Evolutionary conservation across 2,888 invertebrate genomes (phyloP), one percentile per base, ranked within the genome.

Genomic region (Drosophila parthenogenetica): DNA sequence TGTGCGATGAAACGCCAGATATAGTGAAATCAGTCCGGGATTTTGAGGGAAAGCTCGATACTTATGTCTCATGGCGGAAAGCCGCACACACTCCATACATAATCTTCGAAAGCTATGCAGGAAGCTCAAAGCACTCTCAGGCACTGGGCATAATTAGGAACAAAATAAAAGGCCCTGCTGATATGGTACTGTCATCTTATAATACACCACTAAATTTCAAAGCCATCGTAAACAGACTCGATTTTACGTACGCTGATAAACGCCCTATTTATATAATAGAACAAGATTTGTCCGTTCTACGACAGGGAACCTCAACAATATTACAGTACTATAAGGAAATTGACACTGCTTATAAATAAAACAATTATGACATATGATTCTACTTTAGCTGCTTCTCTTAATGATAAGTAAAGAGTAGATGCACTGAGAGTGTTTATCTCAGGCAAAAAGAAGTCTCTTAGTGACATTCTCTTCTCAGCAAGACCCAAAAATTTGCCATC

Each of bases 181-280:
- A 55, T 22, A 50, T 37, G 42, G 25, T 49, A 5, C 25, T 63
- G 1, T n/a, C 43, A 5, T 63, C 43, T 2, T 63, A 37, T 10
- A 37, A 29, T 29, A 37, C 49, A 10, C 37, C 42, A 10, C 13
- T 55, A 1, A 55, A 49, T 16, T 55, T 55, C 0, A 63, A 63
- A n/a, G 49, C 17, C 0, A 63, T 55, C 0, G 35, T 49, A 0
- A 63, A 49, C 8, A n/a, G 62, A 13, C 35, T 62, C 13, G 49
- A 55, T 10, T 49, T 63, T 8, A 32, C 54, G 1, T 55, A 63
- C 5, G 35, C 45, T 2, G 60, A 61, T 2, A 61, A 61, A 2
- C 19, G 32, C 14, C 2, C 16, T 11, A 1, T n/a, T 57, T 17
- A 59, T 5, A 0, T 35, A 22, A 60, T 35, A 2, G 14, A 60